phyloP scores from a whole-genome alignment of 2,888 invertebrate genomes.

The Heteromurus nitidus region DNA sequence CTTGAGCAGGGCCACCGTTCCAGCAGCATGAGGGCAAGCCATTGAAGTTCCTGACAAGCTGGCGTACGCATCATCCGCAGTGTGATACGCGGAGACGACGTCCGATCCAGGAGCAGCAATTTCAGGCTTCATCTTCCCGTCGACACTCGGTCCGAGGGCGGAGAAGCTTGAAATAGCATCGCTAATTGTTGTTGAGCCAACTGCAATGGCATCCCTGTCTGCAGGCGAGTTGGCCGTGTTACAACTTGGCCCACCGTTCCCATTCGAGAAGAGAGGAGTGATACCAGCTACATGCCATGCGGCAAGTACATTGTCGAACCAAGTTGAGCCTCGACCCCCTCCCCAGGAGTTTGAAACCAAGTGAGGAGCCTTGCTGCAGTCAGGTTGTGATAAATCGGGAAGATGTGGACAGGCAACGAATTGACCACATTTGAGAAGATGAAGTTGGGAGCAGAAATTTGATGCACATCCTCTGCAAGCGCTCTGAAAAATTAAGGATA shows the following conservation, averaged over 20 bases:
- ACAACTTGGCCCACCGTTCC: slow-evolving; percentile 24
- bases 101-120: slow-evolving; percentile 9
- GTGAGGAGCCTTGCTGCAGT: slow-evolving; percentile 58
- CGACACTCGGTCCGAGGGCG: background rate
- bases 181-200: slow-evolving; percentile 3
- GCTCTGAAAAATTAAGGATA: too few relatives aligned
- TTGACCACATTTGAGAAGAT: slow-evolving; percentile 41
- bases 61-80: slow-evolving; percentile 37
- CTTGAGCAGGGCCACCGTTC: background rate
- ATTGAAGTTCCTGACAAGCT: background rate
- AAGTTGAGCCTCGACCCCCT: slow-evolving; percentile 27
- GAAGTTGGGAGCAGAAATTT: background rate
- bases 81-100: slow-evolving; percentile 10
- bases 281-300: slow-evolving; percentile 55
- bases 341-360: slow-evolving; percentile 54
- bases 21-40: background rate
- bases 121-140: slow-evolving; percentile 22
- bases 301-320: slow-evolving; percentile 19
- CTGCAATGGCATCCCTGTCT: slow-evolving; percentile 20
- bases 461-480: slow-evolving; percentile 25
- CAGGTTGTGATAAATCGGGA: slow-evolving; percentile 13
- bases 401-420: slow-evolving; percentile 39
- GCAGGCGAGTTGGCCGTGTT: slow-evolving; percentile 16
- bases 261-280: slow-evolving; percentile 43
- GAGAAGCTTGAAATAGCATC: slow-evolving; percentile 16